phyloP scores from a whole-genome alignment of 2,113 vertebrate species.

The Mobula hypostoma region DNA sequence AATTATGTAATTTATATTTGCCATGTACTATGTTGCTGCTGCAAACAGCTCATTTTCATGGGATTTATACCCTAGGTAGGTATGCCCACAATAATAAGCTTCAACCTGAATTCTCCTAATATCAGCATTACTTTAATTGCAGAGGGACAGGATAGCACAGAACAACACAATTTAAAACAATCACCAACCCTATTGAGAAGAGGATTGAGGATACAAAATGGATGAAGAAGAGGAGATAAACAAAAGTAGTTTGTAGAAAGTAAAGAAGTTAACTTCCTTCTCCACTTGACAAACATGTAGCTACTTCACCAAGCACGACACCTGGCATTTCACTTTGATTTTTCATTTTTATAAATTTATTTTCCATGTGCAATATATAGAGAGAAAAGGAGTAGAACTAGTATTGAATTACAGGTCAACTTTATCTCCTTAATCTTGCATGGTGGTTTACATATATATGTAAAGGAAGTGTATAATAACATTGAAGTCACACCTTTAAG shows the following conservation, averaged over 20 bases:
- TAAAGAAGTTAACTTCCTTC: neutral
- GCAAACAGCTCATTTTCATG: too few relatives aligned
- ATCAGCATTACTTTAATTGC: too few relatives aligned
- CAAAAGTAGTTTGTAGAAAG: neutral
- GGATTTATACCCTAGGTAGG: too few relatives aligned
- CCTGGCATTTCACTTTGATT: neutral
- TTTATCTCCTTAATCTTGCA: neutral
- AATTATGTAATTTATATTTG: too few relatives aligned
- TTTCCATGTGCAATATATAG: neutral
- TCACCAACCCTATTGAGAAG: neutral
- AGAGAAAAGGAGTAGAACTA: neutral
- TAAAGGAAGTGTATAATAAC: neutral
- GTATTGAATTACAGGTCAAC: too few relatives aligned
- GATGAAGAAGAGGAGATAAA: neutral
- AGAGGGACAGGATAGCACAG: neutral
- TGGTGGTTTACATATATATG: neutral
- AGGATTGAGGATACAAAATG: neutral
- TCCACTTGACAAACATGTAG: neutral
- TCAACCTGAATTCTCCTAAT: too few relatives aligned
- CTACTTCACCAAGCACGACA: neutral
- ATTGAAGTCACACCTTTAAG: neutral
- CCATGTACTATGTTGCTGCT: too few relatives aligned
- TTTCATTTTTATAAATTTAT: neutral
- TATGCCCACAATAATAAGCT: too few relatives aligned
- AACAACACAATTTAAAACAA: neutral